Percentiles rank a stretch among this genome's conserved stretches.
Evolutionary conservation across 1,140 invertebrate genomes (phyloP).

Genomic region (Homarus americanus): DNA sequence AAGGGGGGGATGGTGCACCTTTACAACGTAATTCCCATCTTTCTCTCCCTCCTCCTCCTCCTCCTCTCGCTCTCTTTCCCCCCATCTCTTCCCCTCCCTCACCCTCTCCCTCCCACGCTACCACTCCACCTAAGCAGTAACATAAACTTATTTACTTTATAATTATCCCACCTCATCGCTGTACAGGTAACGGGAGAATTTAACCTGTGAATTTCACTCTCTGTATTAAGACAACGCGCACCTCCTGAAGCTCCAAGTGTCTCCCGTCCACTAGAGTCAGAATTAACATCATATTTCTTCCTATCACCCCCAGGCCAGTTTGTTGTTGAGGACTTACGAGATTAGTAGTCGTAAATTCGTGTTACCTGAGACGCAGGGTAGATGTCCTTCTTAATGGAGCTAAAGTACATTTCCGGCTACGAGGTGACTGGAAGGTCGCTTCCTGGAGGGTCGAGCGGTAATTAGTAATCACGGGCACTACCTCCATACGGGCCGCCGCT

Average conservation of each 20-base stretch:
- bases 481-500: no score
- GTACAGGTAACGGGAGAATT: background rate
- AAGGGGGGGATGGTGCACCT: background rate
- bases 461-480: constrained; percentile 9
- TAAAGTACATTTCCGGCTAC: constrained; percentile 4
- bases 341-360: background rate
- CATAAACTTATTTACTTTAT: background rate
- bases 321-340: background rate
- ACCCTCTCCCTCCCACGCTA: background rate
- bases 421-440: background rate
- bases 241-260: no score
- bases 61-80: background rate
- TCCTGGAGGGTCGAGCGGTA: background rate
- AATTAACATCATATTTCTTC: background rate
- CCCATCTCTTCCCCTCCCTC: background rate
- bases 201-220: background rate
- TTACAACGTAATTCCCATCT: background rate
- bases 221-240: background rate
- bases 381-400: background rate
- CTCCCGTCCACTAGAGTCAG: no score
- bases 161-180: background rate
- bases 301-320: background rate
- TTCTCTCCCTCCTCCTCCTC: background rate
- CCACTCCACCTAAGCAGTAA: background rate
- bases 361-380: background rate